Base-by-base conservation (phyloP, 2,888 invertebrate species). In the Apodemia hepburni region DNA sequence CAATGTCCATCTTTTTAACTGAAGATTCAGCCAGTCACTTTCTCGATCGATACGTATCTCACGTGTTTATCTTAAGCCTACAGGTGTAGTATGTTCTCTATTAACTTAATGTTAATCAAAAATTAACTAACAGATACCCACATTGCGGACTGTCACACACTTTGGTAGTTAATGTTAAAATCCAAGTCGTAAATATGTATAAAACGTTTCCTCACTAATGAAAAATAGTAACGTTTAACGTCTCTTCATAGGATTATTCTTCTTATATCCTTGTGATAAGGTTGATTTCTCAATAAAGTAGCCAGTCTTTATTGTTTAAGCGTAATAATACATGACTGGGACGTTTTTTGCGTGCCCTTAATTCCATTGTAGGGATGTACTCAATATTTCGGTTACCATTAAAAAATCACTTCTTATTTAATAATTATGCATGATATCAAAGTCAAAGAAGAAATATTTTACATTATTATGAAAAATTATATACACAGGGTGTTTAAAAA, bases 231-330 rank as follows among this genome's bases (percentile, higher is more conserved):
- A 38, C 12, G 38, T 38, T 38, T 38, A 38, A 38, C 22, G 29
- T 57, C 27, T 51, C 61, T 61, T 58, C 47, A 42, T 38, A 61
- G 58, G 35, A 61, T 35, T 58, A 61, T 61, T 6, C 17, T 58
- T 45, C 27, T 27, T 57, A 45, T 58, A 29, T 29, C 61, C n/a
- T 38, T 45, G 61, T 58, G 57, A 42, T 58, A 38, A 27, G 45
- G 27, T 38, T 22, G 33, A 60, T 47, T 33, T 51, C 42, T 61
- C 35, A 3, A 61, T 58, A 22, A 67, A 68, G 64, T 69, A 67
- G 60, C 68, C 68, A 69, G 68, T 69, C 68, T 69, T 69, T 42
- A 64, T 47, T 60, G 51, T 68, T 61, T 67, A 67, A 69, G 67
- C 69, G 67, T 69, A 67, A 63, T 60, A 57, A 59, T 68, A 65